phyloP scores from a whole-genome alignment of 2,888 invertebrate species.

The Rhorus exstirpatorius region DNA sequence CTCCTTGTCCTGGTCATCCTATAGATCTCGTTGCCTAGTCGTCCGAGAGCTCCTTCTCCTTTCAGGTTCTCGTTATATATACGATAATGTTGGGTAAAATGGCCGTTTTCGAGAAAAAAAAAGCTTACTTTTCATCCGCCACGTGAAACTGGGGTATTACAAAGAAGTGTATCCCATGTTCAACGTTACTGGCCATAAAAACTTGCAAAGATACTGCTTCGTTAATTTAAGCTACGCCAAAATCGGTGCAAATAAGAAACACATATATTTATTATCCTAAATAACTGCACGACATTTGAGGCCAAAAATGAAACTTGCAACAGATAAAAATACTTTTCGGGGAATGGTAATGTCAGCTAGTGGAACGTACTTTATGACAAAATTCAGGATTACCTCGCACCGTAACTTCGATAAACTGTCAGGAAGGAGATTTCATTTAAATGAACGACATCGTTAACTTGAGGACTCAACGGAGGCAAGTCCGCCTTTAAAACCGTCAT shows the following conservation, averaged over 20 bases:
- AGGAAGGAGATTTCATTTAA: not conserved
- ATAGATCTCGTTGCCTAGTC: constrained; percentile 49
- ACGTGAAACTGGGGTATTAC: not conserved
- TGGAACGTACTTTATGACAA: not conserved
- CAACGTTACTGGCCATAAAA: not conserved
- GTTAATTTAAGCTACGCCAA: not conserved
- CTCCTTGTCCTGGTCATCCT: constrained; percentile 79
- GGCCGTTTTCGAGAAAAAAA: not conserved
- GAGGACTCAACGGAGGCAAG: not conserved
- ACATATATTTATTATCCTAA: no score
- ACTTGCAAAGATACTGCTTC: not conserved
- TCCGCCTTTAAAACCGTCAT: not conserved
- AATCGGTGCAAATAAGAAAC: no score
- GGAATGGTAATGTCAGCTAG: not conserved
- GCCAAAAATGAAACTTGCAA: not conserved
- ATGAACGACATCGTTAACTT: not conserved
- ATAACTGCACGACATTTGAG: not conserved
- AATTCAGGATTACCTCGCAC: not conserved
- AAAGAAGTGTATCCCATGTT: not conserved
- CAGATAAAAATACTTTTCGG: not conserved
- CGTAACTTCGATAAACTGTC: not conserved
- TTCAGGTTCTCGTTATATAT: not conserved
- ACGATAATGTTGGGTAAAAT: constrained; percentile 29
- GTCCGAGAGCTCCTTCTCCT: constrained; percentile 50
- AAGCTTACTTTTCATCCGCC: not conserved